Percentiles rank a stretch among this genome's conserved stretches.
Evolutionary conservation across 2,888 invertebrate genomes (phyloP).

Genomic region (Electrophaes corylata): DNA sequence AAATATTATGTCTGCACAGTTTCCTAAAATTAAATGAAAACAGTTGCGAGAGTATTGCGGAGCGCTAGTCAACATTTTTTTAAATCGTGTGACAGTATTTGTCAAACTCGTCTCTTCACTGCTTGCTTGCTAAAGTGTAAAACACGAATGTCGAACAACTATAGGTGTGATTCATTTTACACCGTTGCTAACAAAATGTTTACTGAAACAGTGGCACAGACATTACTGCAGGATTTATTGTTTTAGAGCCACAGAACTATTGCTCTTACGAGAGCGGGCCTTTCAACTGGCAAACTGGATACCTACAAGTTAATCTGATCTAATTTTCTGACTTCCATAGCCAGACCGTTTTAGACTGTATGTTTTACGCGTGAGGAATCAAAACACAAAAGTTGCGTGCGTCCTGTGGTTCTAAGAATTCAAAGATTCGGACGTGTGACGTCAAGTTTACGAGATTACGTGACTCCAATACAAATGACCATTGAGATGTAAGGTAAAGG

Average conservation of each 20-base stretch:
- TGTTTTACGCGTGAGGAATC: background rate
- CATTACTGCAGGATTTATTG: constrained; percentile 27
- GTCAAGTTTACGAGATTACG: constrained; percentile 50
- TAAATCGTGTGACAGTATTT: background rate
- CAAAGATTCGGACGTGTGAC: constrained; percentile 36
- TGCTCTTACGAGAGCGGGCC: constrained; percentile 15
- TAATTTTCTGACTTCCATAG: constrained; percentile 41
- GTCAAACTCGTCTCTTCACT: background rate
- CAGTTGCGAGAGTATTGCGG: no score
- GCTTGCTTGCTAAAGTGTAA: constrained; percentile 9
- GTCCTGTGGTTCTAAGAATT: constrained; percentile 50
- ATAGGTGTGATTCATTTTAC: constrained; percentile 21
- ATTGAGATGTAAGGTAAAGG: background rate
- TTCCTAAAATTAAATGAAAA: no score
- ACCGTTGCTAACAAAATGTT: constrained; percentile 22
- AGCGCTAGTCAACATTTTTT: no score
- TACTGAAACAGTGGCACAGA: constrained; percentile 28
- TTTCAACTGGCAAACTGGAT: constrained; percentile 26
- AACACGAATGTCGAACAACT: constrained; percentile 15
- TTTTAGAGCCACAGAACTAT: constrained; percentile 4
- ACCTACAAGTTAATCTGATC: constrained; percentile 43
- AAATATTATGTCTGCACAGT: no score
- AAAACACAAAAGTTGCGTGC: background rate
- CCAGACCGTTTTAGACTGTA: constrained; percentile 9
- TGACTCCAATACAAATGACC: constrained; percentile 36